Base-by-base conservation (phyloP, 2,797 vertebrate species). In the Parauchenoglanis punctatus region DNA sequence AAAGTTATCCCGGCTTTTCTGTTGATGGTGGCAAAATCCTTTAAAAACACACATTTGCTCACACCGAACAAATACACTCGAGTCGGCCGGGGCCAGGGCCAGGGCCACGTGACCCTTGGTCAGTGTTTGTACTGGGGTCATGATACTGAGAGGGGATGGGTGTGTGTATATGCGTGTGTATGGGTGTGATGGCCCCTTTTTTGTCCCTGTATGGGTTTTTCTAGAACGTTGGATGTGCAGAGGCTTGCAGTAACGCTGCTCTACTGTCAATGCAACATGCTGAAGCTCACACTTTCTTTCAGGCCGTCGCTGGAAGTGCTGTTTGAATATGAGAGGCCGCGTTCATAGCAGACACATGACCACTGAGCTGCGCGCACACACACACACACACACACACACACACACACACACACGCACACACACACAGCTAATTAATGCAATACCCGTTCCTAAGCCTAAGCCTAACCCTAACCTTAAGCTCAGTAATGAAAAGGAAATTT, bases 11-110 rank as follows among this genome's bases (percentile, higher is more conserved):
- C 91, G 73, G 90, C 89, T 93, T 96, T 96, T 96, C 92, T 96
- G 96, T 96, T 25, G 95, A 96, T 95, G 96, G 93, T 93, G 93
- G 96, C 96, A 96, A 95, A 96, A 96, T 95, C 94, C 94, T 95
- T 95, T 94, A 94, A 91, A 94, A 93, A 92, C 93, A 91, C 92
- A 81, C 77, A 10, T 44, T 81, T 86, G 84, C 81, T 90, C 52
- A 83, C 90, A 91, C 90, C 90, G 92, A 94, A 94, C 94, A 95
- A 94, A 95, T 87, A 92, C 92, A 93, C 90, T 93, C 91, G 90
- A 94, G 92, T 88, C 61, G 63, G 81, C 92, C 89, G 91, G 82
- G 81, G 91, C 25, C 88, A n/a, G 23, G 91, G 88, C 72, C 75
- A 67, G 88, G 63, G 87, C 54, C 93, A 95, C 89, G 93, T 95